Base-by-base conservation (phyloP, 2,888 invertebrate genomes). In the Ditylenchus weischeri region DNA sequence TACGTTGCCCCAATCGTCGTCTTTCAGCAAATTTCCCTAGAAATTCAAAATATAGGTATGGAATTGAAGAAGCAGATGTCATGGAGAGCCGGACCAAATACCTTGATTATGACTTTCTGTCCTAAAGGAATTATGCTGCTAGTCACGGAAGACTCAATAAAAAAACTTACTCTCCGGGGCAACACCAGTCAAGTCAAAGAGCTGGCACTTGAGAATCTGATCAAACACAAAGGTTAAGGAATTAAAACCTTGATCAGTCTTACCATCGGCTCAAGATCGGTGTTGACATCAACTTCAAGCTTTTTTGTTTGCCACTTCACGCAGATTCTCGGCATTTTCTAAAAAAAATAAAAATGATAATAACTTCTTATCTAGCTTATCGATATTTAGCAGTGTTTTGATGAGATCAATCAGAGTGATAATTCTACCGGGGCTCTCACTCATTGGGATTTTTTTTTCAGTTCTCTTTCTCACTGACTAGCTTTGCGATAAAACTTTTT, bases 221-320 rank as follows among this genome's bases (percentile, higher is more conserved):
- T n/a, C 38, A 38, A 38, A 38, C 7, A 38, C 6, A 11, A 38
- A 38, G 11, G 7, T 38, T 38, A 38, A 38, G 11, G n/a, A 38
- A 38, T 11, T 8, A 38, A 38, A 38, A 11, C 38, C 6, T 38
- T 38, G 38, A 8, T 38, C 38, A 38, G 38, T 38, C 6, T 38
- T 38, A 95, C 86, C 78, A 92, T 88, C 0, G 96, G 95, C 47
- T 91, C 89, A 79, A 95, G 93, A 75, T 92, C 92, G 0, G 91
- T 93, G 84, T 93, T 91, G 71, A 91, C 90, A 84, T 93, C 93
- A 69, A 99, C 90, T 2, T 90, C 89, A 84, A 89, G 95, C 74
- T 89, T 87, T 86, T 95, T 93, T 84, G 93, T 93, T 68, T 93
- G 93, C 98, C 98, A 98, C 88, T 98, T 99, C 15, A 99, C 92